Conservation (phyloP, 2,888 invertebrate species). For the Troilus luridus region DNA sequence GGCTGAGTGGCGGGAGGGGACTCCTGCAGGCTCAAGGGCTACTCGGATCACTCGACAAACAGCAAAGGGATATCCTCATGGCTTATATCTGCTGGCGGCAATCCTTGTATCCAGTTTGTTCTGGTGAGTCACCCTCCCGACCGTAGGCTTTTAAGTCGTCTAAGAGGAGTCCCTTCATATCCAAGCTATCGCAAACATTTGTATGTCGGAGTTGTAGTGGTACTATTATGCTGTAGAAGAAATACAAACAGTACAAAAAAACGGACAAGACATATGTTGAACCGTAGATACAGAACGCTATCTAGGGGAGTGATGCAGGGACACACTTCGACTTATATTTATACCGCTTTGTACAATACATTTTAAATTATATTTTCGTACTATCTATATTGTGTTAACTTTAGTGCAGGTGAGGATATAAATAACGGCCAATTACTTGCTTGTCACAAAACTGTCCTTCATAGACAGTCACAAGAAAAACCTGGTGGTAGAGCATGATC, state of each 20-base stretch:
- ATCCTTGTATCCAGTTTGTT: constrained; percentile 30
- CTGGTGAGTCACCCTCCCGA: background rate
- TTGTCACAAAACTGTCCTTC: no score
- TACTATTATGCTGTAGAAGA: background rate
- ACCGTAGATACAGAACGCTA: background rate
- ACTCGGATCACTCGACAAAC: constrained; percentile 23
- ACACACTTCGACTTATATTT: background rate
- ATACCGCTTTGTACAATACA: background rate
- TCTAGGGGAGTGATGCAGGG: background rate
- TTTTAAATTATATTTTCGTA: background rate
- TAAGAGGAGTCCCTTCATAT: background rate
- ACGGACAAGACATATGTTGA: background rate
- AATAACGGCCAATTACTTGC: no score
- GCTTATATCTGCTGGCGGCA: background rate
- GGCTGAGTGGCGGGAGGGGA: background rate
- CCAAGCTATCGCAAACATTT: constrained; percentile 6
- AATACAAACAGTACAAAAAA: background rate
- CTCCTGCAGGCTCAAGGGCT: background rate
- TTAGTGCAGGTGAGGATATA: no score
- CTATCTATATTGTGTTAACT: no score
- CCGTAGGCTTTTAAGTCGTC: constrained; percentile 45
- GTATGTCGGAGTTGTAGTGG: background rate
- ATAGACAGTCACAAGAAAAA: no score
- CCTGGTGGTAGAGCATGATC: no score
- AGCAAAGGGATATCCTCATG: constrained; percentile 15